Evolutionary conservation across 2,797 vertebrate genomes (phyloP).

Genomic region (Philypnodon macrostomus): DNA sequence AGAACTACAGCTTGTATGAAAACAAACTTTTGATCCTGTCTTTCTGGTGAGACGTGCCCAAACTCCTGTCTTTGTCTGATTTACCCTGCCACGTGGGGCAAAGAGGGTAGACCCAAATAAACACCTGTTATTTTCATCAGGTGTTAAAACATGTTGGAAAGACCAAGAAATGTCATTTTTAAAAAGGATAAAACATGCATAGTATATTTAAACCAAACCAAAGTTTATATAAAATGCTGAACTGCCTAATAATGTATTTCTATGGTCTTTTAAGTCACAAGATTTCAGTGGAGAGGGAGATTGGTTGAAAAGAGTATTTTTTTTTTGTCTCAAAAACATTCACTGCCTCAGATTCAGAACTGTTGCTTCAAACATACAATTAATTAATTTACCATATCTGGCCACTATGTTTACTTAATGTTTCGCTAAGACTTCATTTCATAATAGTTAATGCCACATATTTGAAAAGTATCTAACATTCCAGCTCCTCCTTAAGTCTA

Average conservation of each 20-base stretch:
- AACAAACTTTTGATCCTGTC: conserved; percentile 3
- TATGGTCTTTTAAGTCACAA: neutral
- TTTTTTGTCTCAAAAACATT: neutral
- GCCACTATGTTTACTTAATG: neutral
- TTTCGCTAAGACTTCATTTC: no score
- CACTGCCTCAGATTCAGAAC: neutral
- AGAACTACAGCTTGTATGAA: conserved; percentile 16
- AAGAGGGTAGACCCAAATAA: conserved; percentile 3
- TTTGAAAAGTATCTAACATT: no score
- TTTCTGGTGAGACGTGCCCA: conserved; percentile 14
- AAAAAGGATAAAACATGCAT: neutral
- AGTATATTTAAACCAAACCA: conserved; percentile 28
- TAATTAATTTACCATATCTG: conserved; percentile 2
- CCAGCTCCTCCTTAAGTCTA: no score
- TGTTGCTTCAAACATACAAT: neutral
- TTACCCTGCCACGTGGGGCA: conserved; percentile 19
- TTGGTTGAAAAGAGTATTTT: neutral
- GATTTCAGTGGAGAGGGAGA: neutral
- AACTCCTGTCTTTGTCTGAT: conserved; percentile 8
- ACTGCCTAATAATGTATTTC: conserved; percentile 1
- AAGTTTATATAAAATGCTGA: conserved; percentile 37
- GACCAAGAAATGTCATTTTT: conserved; percentile 33
- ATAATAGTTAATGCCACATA: no score
- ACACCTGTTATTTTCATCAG: conserved; percentile 4
- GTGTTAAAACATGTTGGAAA: conserved; percentile 13